Base-by-base conservation (phyloP, 2,888 invertebrate species). In the Agelastica alni region DNA sequence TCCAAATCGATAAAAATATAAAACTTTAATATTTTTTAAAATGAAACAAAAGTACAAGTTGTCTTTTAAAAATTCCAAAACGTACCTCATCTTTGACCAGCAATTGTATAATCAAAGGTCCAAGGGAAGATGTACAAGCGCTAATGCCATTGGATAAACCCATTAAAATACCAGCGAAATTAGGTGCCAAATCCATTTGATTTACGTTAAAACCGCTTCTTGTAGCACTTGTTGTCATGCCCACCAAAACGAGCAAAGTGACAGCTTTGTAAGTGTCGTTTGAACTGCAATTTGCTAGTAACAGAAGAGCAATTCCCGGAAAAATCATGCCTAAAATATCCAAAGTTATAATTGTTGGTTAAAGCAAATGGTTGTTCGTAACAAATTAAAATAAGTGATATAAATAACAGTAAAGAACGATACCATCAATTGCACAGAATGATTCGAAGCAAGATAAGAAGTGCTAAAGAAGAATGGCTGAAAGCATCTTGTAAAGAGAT, bases 171-270 rank as follows among this genome's bases (percentile, higher is more conserved):
- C 91, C 91, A 4, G 91, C 88, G 72, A 87, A 89, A 73, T 89
- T 89, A 0, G 92, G 91, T 3, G 92, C 87, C 45, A 93, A 78
- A 77, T 93, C 92, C 59, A 93, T 88, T 69, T 91, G 91, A 60
- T 91, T 91, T 14, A 85, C 81, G 80, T 85, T 82, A 70, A 85
- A 88, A 2, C 91, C 91, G 43, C 87, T 84, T 63, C 86, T 89
- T 46, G 86, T 83, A 2, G 86, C 85, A 0, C 88, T 85, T 65
- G 89, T 90, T 2, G 88, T 79, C 0, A 88, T 86, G 0, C 90
- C 88, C 0, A 91, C 86, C 17, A 87, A 63, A 0, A 87, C 83
- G 0, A 91, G 77, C 18, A 90, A 75, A 0, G 77, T 74, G 1
- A 89, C 84, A 0, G 88, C 87, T 6, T 84, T 63, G 0, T 76